Percentiles rank a stretch among this genome's conserved stretches.
Conservation (phyloP, 2,888 invertebrate genomes). For the Caenorhabditis japonica region DNA sequence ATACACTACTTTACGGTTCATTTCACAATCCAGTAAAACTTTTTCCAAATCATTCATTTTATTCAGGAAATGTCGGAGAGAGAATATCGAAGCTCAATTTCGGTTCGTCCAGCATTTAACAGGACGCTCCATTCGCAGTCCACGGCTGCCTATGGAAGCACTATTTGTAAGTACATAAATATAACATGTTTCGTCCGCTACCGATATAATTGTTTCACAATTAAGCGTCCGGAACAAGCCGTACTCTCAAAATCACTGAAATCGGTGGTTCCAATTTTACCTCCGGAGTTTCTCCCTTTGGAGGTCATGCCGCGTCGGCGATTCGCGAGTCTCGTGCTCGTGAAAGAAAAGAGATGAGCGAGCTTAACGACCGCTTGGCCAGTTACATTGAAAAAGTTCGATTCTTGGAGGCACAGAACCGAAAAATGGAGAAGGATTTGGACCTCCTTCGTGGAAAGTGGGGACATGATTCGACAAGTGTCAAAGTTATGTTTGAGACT, state of each 20-base stretch:
- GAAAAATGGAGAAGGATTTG: slow-evolving; percentile 74
- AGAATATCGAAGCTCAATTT: slow-evolving; percentile 65
- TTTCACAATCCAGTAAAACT: not conserved
- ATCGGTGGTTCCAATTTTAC: slow-evolving; percentile 61
- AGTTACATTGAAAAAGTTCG: slow-evolving; percentile 80
- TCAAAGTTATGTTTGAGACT: slow-evolving; percentile 70
- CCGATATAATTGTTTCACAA: not conserved
- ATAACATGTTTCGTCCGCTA: not conserved
- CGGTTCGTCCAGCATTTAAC: slow-evolving; percentile 70
- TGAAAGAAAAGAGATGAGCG: slow-evolving; percentile 80
- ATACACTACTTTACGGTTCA: not conserved
- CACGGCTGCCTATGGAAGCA: slow-evolving; percentile 58
- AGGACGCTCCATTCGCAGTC: slow-evolving; percentile 52
- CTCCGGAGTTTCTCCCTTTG: slow-evolving; percentile 69
- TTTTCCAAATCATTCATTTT: not conserved
- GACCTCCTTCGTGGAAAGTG: slow-evolving; percentile 71
- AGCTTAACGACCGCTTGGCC: slow-evolving; percentile 80
- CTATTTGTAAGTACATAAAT: slow-evolving; percentile 52
- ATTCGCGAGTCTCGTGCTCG: slow-evolving; percentile 77
- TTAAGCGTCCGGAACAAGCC: slow-evolving; percentile 57
- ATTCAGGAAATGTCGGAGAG: slow-evolving; percentile 54
- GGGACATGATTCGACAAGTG: slow-evolving; percentile 76
- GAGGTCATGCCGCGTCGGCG: slow-evolving; percentile 77
- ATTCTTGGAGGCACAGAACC: slow-evolving; percentile 77
- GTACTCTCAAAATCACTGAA: slow-evolving; percentile 73